Conservation (phyloP, 2,888 invertebrate genomes). For the Cryptus viduatorius region DNA sequence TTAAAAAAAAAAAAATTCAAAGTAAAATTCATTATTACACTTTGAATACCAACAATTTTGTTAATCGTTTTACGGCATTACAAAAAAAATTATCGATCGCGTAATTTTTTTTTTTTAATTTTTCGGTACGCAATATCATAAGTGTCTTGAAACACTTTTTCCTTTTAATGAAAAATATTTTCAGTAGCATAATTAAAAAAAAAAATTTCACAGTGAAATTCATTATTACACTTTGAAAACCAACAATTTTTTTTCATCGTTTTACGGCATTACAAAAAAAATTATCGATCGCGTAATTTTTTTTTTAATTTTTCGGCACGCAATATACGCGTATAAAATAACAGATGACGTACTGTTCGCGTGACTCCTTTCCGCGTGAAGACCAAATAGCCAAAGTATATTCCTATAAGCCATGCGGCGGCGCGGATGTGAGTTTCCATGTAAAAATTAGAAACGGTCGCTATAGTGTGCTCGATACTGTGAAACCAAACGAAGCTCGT, state of each 20-base stretch:
- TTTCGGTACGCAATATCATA: not conserved
- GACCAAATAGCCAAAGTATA: slow-evolving; percentile 67
- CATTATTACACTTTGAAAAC: too few species aligned
- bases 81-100: not conserved
- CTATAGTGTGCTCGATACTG: not conserved
- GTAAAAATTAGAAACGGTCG: slow-evolving; percentile 58
- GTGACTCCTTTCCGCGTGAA: slow-evolving; percentile 27
- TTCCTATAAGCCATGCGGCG: slow-evolving; percentile 69
- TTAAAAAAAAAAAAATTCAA: too few species aligned
- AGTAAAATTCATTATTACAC: too few species aligned
- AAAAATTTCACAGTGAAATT: too few species aligned
- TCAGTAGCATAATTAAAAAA: too few species aligned
- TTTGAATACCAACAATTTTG: too few species aligned
- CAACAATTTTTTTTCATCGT: too few species aligned
- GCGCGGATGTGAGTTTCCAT: slow-evolving; percentile 65
- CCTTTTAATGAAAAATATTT: too few species aligned
- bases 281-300: not conserved
- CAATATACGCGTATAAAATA: not conserved
- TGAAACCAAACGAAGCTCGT: not conserved
- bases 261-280: not conserved
- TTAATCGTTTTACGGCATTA: not conserved
- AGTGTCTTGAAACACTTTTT: too few species aligned
- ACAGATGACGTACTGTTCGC: slow-evolving; percentile 30
- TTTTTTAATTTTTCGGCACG: not conserved
- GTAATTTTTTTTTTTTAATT: not conserved